Percentiles rank a stretch among this genome's conserved stretches.
Evolutionary conservation across 2,113 vertebrate genomes (phyloP).

Genomic region (Tringa solitaria): DNA sequence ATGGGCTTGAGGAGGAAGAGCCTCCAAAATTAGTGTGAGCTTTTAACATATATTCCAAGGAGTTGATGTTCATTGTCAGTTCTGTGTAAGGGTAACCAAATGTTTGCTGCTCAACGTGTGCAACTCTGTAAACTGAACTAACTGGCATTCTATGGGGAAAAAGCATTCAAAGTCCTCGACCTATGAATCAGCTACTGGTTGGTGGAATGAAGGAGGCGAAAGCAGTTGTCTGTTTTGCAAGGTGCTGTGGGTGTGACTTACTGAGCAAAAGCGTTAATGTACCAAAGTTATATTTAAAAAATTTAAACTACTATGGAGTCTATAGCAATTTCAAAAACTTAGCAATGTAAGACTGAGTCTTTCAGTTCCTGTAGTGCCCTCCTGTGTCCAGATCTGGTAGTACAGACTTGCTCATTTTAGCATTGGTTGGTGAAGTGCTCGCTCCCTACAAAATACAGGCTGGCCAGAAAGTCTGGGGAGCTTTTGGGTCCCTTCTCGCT

Average conservation of each 20-base stretch:
- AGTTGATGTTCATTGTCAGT: background rate
- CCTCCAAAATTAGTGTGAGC: background rate
- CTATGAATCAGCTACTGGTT: accelerated
- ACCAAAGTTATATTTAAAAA: background rate
- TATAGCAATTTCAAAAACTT: background rate
- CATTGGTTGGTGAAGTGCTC: background rate
- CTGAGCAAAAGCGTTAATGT: background rate
- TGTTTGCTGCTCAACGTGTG: background rate
- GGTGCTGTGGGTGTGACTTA: background rate
- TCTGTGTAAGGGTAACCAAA: background rate
- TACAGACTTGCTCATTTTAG: background rate
- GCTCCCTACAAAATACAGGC: background rate
- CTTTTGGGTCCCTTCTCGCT: background rate
- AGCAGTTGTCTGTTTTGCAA: background rate
- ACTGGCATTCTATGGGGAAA: background rate
- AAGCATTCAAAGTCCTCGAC: background rate
- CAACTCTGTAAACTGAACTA: background rate
- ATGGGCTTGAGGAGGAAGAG: background rate
- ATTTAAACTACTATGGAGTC: accelerated
- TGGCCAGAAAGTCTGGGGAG: background rate
- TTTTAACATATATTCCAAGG: background rate
- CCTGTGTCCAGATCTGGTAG: background rate
- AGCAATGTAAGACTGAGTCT: background rate
- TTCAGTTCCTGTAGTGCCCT: background rate
- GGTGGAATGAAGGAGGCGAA: background rate